These are phyloP conservation scores for Spizaetus ornatus DNA, from an alignment of 2,113 vertebrate species.

Conservation along the genomic window DNA sequence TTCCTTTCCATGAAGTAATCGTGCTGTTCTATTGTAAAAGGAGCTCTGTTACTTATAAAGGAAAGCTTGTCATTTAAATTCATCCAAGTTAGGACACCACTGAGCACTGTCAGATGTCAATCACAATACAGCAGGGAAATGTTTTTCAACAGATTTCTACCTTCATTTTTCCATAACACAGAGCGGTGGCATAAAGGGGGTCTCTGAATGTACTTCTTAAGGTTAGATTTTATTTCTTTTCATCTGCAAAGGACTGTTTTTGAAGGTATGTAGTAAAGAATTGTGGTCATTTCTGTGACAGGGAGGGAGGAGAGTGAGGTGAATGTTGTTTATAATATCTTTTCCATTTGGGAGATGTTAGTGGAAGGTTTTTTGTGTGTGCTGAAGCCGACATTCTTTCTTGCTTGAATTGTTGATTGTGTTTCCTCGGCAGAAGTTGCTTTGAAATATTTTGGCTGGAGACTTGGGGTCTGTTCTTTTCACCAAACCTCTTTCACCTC, in stretches of 20 bases:
- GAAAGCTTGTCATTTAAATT: slow-evolving; percentile 82
- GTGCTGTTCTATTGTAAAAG: slow-evolving; percentile 80
- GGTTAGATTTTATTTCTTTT: slow-evolving; percentile 62
- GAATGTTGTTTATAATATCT: slow-evolving; percentile 60
- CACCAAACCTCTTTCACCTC: slow-evolving; percentile 53
- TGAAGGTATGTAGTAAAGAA: slow-evolving; percentile 59
- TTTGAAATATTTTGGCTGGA: slow-evolving; percentile 60
- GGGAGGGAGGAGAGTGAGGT: slow-evolving; percentile 50
- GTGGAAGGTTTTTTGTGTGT: slow-evolving; percentile 39
- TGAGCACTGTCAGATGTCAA: slow-evolving; percentile 80
- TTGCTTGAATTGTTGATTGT: slow-evolving; percentile 10
- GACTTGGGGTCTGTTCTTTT: slow-evolving; percentile 32
- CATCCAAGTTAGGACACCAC: slow-evolving; percentile 78
- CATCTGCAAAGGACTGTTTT: slow-evolving; percentile 52
- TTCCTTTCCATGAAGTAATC: slow-evolving; percentile 66
- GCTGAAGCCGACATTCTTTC: slow-evolving; percentile 13
- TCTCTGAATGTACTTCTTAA: slow-evolving; percentile 63
- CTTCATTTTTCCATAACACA: slow-evolving; percentile 73
- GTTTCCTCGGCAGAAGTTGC: slow-evolving; percentile 35
- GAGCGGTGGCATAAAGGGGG: slow-evolving; percentile 69
- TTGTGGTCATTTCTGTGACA: slow-evolving; percentile 62
- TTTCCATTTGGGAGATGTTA: slow-evolving; percentile 55
- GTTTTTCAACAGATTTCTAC: slow-evolving; percentile 80
- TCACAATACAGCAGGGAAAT: slow-evolving; percentile 78
- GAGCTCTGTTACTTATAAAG: slow-evolving; percentile 76